Percentiles rank a stretch among this genome's conserved stretches.
Conservation (phyloP, 2,113 vertebrate species). For the Daphoenositta chrysoptera region DNA sequence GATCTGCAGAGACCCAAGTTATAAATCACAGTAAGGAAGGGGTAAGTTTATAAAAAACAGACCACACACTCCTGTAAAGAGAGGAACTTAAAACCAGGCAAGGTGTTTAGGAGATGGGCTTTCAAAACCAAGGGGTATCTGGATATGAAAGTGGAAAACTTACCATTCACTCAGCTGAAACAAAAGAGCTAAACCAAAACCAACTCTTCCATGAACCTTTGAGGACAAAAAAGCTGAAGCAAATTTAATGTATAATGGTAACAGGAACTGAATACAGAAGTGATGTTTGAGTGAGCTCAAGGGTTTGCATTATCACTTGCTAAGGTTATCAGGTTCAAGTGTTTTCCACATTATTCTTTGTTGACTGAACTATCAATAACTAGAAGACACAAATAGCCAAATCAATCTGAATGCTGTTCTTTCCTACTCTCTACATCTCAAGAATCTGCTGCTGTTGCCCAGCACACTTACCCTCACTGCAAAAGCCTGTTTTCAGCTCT, state of each 20-base stretch:
- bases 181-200: background rate
- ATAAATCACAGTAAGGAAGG: background rate
- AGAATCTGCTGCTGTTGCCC: background rate
- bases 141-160: background rate
- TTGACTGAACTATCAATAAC: background rate
- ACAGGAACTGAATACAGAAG: background rate
- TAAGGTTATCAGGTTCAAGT: conserved; percentile 15
- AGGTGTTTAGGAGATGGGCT: background rate
- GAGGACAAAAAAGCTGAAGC: background rate
- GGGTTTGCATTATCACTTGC: background rate
- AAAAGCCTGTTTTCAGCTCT: background rate
- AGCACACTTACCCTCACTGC: background rate
- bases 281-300: background rate
- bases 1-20: background rate
- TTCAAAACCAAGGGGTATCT: background rate
- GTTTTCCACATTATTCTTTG: background rate
- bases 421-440: background rate
- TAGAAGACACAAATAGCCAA: background rate
- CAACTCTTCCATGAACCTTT: background rate
- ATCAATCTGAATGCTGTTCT: background rate
- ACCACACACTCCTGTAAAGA: background rate
- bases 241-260: background rate
- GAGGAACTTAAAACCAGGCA: background rate
- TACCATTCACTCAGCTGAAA: background rate
- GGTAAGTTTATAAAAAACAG: background rate